These are phyloP conservation scores for Leucophora obtusa DNA, from an alignment of 2,888 invertebrate genomes.

Conservation along the genomic window DNA sequence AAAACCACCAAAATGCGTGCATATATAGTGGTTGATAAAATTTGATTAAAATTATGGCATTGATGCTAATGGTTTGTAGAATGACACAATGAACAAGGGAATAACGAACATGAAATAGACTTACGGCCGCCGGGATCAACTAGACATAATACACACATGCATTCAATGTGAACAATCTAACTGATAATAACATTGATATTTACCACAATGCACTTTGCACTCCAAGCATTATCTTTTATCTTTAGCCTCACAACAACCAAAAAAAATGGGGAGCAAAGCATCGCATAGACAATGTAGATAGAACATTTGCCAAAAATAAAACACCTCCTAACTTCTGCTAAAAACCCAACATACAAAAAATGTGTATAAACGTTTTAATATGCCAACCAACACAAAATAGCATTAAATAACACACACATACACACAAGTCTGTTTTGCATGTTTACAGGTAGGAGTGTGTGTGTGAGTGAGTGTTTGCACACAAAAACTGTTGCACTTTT, in stretches of 20 bases:
- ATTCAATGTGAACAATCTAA: conserved; percentile 7
- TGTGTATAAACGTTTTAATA: conserved; percentile 21
- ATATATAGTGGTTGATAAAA: conserved; percentile 33
- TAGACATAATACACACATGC: conserved; percentile 12
- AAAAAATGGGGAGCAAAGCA: conserved; percentile 8
- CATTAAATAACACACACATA: not conserved
- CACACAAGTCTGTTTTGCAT: not conserved
- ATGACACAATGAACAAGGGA: conserved; percentile 32
- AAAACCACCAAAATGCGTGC: conserved; percentile 35
- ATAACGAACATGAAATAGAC: conserved; percentile 30
- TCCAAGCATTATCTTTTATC: conserved; percentile 37
- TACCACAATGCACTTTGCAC: conserved; percentile 53
- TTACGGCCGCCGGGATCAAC: conserved; percentile 27
- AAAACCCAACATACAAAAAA: not conserved
- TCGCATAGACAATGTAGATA: not conserved
- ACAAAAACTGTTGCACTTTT: conserved; percentile 47
- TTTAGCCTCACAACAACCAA: not conserved
- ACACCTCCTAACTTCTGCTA: conserved; percentile 11
- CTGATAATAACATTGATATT: conserved; percentile 48
- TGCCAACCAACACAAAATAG: conserved; percentile 4
- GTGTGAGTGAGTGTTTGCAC: conserved; percentile 1
- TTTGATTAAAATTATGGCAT: conserved; percentile 57
- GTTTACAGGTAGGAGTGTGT: not conserved
- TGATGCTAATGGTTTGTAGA: conserved; percentile 54
- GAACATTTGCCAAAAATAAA: no score